Base-by-base conservation (phyloP, 2,888 invertebrate genomes). In the Asteroscopus sphinx region DNA sequence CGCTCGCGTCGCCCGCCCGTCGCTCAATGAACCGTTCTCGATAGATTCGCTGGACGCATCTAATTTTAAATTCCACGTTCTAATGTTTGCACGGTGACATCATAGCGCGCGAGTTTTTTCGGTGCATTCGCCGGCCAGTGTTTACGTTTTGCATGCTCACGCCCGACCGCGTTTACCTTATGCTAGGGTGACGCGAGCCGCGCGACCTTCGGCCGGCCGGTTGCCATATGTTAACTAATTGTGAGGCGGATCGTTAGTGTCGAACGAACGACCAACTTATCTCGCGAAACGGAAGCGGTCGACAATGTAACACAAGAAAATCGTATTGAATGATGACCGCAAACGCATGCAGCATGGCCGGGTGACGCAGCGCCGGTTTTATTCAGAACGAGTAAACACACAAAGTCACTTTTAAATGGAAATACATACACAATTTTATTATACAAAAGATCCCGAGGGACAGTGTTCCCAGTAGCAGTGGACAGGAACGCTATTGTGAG, bases 81-180 rank as follows among this genome's bases (percentile, higher is more conserved):
- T 86, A 84, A 88, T 90, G 90, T 92, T 91, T 91, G 91, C 87
- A 81, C 86, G 88, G 87, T 94, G 94, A 94, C 93, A 94, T 94
- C 94, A 94, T 87, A 87, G 79, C 76, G 81, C 83, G 82, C 83
- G 81, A 87, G 87, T 85, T 90, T 91, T 92, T 88, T 86, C 68
- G 81, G 86, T 92, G 93, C 93, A 87, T 83, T 89, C 75, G 83
- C 84, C 83, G 82, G 81, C 78, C 66, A 76, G 77, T 90, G 93
- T 94, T 94, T 94, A 94, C 92, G 86, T 93, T 92, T 81, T 85
- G 87, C 85, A 81, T 85, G 83, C 85, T 80, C 80, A 75, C 81
- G 79, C 81, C 79, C 82, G 76, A 76, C 75, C 79, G 80, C 80
- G 80, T 82, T 84, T 85, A 80, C 81, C 82, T 83, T 79, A 81